Conservation (phyloP, 2,888 invertebrate species). For the Asteroscopus sphinx region DNA sequence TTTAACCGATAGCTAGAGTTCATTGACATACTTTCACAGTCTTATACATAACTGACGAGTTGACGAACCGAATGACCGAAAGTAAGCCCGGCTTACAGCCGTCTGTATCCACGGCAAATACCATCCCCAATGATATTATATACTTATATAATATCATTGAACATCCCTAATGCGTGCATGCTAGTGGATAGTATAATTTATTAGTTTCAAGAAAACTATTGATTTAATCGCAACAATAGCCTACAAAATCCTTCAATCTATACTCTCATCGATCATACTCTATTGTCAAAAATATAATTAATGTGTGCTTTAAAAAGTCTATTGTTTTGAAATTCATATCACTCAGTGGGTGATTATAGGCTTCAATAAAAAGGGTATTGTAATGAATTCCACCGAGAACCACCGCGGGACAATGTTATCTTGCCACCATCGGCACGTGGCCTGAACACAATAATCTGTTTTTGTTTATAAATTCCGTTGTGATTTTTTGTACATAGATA, state of each 20-base stretch:
- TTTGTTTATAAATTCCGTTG: conserved; percentile 70
- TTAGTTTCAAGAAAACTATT: not conserved
- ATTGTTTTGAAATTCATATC: conserved; percentile 54
- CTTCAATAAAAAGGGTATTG: conserved; percentile 50
- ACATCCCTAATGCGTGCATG: not conserved
- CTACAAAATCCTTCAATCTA: conserved; percentile 12
- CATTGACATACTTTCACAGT: too few relatives aligned
- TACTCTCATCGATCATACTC: conserved; percentile 32
- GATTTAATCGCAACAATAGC: conserved; percentile 8
- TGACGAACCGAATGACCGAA: too few relatives aligned
- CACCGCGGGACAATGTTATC: conserved; percentile 78
- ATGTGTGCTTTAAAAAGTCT: conserved; percentile 34
- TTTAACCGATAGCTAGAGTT: too few relatives aligned
- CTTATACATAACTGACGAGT: too few relatives aligned
- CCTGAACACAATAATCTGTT: conserved; percentile 66
- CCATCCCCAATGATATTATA: too few relatives aligned
- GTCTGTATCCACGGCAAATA: too few relatives aligned
- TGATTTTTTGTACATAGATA: conserved; percentile 46
- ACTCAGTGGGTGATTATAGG: conserved; percentile 45
- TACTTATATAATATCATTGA: too few relatives aligned
- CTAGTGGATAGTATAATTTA: not conserved
- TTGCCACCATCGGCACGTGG: conserved; percentile 81
- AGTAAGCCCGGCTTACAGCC: too few relatives aligned
- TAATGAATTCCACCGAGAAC: conserved; percentile 42
- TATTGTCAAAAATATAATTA: conserved; percentile 41